Evolutionary conservation across 2,113 vertebrate genomes (phyloP).

Genomic region (Procapra przewalskii): DNA sequence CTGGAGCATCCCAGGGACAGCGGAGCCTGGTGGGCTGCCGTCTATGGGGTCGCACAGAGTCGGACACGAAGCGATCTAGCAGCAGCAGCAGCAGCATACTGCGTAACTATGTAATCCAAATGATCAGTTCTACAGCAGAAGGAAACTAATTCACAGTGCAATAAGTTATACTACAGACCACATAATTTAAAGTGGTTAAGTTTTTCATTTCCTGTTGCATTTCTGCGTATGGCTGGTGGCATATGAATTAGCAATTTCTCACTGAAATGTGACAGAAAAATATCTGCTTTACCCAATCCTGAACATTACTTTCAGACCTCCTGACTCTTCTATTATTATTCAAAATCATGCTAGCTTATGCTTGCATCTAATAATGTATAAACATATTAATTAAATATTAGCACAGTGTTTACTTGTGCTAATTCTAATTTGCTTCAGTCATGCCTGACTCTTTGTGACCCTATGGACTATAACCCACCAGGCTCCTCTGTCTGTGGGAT

Average conservation of each 20-base stretch:
- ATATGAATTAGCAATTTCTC: conserved; percentile 42
- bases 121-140: conserved; percentile 4
- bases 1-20: too few relatives aligned
- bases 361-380: background rate
- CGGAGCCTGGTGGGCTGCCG: accelerated
- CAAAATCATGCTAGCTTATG: background rate
- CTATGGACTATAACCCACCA: background rate
- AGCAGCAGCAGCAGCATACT: too few relatives aligned
- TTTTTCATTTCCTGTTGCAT: conserved; percentile 22
- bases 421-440: background rate
- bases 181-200: conserved; percentile 25
- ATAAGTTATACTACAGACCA: background rate
- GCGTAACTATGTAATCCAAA: conserved; percentile 9
- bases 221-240: background rate
- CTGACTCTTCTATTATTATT: background rate
- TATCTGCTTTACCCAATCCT: background rate
- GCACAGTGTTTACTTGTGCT: background rate
- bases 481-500: background rate
- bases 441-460: background rate
- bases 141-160: background rate
- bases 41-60: too few relatives aligned
- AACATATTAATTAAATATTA: conserved; percentile 20
- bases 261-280: conserved; percentile 24
- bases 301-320: background rate
- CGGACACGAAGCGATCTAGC: too few relatives aligned